Evolutionary conservation across 1,140 invertebrate species (phyloP), one percentile per base, ranked within the genome.

Genomic region (Drosophila malerkotliana): DNA sequence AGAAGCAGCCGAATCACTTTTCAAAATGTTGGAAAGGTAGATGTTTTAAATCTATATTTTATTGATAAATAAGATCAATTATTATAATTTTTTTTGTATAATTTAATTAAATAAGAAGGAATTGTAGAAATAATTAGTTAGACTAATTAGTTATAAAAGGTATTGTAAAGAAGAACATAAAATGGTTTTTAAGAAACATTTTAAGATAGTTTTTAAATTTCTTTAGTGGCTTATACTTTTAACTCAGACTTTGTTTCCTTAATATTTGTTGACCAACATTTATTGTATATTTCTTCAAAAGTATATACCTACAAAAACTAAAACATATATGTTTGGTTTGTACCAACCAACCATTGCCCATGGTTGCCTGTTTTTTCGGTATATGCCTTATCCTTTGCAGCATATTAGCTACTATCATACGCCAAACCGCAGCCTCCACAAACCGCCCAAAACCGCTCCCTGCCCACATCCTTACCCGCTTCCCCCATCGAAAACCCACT

Each of bases 361-460:
- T 51, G 69, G 78, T 81, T 8, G 10, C 53, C 49, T 41, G 28
- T 15, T 37, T 37, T 44, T 45, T 32, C 39, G 49, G 55, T 47
- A 58, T 60, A 71, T 53, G 56, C 14, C 66, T 78, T 87, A 82
- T 88, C 72, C 84, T 88, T 74, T 71, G 77, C 79, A 88, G 83
- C 76, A 88, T 88, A 88, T 88, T 88, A 88, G 83, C 83, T 88
- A 71, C 72, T 88, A 88, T 87, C 82, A 77, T 76, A 75, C 49
- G 79, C 82, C 79, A 67, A 88, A 88, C 83, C 83, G 76, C 83
- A 88, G 72, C 84, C 83, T 55, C 78, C 82, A 59, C 64, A 67
- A 60, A 14, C 79, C 41, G 10, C 58, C 37, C 59, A 52, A 12
- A 26, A 12, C 9, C 28, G 8, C 41, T 44, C 14, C 41, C 14